Percentiles rank a stretch among this genome's conserved stretches.
Evolutionary conservation across 2,888 invertebrate genomes (phyloP).

Genomic region (Andrena fulva): DNA sequence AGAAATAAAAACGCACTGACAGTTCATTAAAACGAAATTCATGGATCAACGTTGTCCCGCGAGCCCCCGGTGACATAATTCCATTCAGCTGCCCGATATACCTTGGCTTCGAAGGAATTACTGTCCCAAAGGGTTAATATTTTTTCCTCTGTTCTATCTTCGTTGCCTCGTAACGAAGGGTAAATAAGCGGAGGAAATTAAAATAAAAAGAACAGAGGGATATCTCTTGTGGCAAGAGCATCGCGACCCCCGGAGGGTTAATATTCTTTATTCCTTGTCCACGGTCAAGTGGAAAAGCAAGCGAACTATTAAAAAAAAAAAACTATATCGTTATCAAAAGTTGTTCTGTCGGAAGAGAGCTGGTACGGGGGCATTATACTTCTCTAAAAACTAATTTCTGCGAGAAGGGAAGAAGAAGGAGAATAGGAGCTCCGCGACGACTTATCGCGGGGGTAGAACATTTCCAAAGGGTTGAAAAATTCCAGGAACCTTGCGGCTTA

Average conservation of each 20-base stretch:
- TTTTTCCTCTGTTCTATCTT: slow-evolving; percentile 12
- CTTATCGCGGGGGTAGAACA: too few relatives aligned
- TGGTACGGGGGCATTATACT: not conserved
- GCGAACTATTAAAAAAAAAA: not conserved
- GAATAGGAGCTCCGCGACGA: too few relatives aligned
- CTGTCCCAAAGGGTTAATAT: slow-evolving; percentile 28
- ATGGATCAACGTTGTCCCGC: not conserved
- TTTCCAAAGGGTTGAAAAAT: too few relatives aligned
- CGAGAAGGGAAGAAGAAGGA: not conserved
- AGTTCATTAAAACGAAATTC: slow-evolving; percentile 45
- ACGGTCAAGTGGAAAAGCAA: slow-evolving; percentile 6
- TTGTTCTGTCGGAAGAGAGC: not conserved
- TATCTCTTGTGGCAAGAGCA: slow-evolving; percentile 1
- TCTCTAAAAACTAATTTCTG: not conserved
- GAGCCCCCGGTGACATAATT: slow-evolving; percentile 12
- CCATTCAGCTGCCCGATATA: slow-evolving; percentile 2
- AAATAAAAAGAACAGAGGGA: slow-evolving; percentile 6
- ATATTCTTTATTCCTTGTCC: not conserved
- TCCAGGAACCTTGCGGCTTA: too few relatives aligned
- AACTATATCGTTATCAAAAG: not conserved
- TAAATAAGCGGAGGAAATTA: slow-evolving; percentile 24
- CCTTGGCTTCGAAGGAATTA: slow-evolving; percentile 2
- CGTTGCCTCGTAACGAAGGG: not conserved
- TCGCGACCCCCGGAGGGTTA: not conserved
- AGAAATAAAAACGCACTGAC: slow-evolving; percentile 21